Percentiles rank a stretch among this genome's conserved stretches.
phyloP scores from a whole-genome alignment of 2,113 vertebrate species.

The Microcebus ravelobensis region DNA sequence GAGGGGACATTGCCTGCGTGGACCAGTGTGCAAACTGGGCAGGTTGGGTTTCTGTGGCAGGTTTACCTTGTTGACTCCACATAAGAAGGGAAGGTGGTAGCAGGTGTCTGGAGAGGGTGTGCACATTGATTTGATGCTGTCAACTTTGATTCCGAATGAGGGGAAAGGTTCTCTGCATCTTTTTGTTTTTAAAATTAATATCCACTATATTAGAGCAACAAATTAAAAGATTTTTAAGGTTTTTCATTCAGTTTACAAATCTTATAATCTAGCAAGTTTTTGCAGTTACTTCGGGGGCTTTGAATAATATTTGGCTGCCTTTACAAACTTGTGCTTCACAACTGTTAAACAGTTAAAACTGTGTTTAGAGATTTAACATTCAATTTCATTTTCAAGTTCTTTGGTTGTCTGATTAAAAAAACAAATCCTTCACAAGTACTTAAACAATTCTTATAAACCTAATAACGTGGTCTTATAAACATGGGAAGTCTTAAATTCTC shows the following conservation, averaged over 20 bases:
- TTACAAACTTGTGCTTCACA: background rate
- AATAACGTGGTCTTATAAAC: background rate
- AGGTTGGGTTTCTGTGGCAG: too few relatives aligned
- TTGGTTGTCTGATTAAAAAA: background rate
- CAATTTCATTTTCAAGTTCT: background rate
- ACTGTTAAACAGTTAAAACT: background rate
- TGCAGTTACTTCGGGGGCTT: background rate
- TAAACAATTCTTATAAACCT: background rate
- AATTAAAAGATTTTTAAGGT: background rate
- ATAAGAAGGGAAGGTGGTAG: background rate
- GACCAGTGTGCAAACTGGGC: background rate
- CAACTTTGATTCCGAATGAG: background rate
- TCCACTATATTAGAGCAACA: background rate
- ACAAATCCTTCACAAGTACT: background rate
- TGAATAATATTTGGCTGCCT: background rate
- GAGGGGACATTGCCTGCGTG: rapidly evolving
- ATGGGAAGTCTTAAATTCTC: background rate
- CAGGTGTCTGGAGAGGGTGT: background rate
- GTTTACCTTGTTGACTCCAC: background rate
- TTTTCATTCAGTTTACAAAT: background rate
- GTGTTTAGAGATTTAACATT: background rate
- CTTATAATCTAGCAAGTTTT: background rate
- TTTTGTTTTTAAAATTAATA: background rate
- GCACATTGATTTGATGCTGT: background rate
- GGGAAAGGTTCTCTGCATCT: background rate